Conservation (phyloP, 64 coral and sea anemone genomes). For the Porites australiensis region DNA sequence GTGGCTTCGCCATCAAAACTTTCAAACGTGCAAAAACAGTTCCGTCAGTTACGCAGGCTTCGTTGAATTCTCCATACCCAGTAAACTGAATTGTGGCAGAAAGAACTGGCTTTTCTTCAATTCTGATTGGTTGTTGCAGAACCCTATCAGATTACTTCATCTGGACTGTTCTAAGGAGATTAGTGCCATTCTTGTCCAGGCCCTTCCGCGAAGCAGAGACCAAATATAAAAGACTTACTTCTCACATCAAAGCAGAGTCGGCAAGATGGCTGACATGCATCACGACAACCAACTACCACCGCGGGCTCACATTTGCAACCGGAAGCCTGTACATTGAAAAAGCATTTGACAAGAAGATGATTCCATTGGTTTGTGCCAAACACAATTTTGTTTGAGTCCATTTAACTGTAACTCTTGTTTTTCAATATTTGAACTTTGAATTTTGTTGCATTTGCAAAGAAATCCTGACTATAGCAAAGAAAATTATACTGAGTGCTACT, state of each 20-base stretch:
- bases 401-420: not conserved
- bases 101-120: not conserved
- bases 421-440: no score
- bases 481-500: no score
- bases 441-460: no score
- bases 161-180: slow-evolving; percentile 71
- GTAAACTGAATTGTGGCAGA: not conserved
- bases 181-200: slow-evolving; percentile 84
- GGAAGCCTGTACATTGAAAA: slow-evolving; percentile 81
- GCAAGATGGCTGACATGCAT: slow-evolving; percentile 85
- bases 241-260: slow-evolving; percentile 35
- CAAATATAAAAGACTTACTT: slow-evolving; percentile 37
- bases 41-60: no score
- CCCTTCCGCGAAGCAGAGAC: slow-evolving; percentile 78
- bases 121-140: slow-evolving; percentile 34
- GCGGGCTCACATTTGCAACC: slow-evolving; percentile 74
- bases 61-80: not conserved
- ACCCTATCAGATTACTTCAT: slow-evolving; percentile 90
- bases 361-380: slow-evolving; percentile 62
- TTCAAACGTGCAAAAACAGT: no score
- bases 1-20: no score
- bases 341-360: slow-evolving; percentile 66
- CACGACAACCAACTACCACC: slow-evolving; percentile 20
- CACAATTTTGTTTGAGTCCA: no score
- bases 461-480: no score